Conservation (phyloP, 2,113 vertebrate species). For the Anthoscopus minutus region DNA sequence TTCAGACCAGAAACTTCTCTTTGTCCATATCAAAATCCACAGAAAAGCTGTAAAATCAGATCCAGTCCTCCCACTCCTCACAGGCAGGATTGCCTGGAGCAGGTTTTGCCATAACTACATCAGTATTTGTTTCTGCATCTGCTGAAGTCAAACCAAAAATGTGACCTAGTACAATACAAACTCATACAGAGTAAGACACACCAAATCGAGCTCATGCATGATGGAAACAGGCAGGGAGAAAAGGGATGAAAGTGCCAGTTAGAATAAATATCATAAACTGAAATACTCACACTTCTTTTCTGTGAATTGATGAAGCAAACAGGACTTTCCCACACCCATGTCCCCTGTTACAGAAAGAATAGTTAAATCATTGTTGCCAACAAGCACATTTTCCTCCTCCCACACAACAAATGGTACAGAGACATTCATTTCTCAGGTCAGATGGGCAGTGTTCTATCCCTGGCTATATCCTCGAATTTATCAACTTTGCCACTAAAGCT, state of each 20-base stretch:
- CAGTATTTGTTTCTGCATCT: background rate
- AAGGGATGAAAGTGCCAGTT: background rate
- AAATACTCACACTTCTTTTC: conserved; percentile 96
- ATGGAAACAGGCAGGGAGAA: background rate
- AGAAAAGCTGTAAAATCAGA: background rate
- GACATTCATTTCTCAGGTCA: background rate
- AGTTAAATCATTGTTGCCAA: background rate
- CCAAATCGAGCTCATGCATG: background rate
- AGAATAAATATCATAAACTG: background rate
- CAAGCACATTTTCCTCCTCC: background rate
- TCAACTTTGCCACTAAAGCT: background rate
- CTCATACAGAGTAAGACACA: background rate
- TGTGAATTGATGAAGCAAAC: conserved; percentile 96
- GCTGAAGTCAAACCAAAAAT: background rate
- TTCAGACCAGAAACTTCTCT: background rate
- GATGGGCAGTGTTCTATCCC: background rate
- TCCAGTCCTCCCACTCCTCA: background rate
- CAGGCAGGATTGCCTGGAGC: background rate
- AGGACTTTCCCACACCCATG: conserved; percentile 98
- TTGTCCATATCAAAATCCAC: background rate
- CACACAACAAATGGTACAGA: background rate
- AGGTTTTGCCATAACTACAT: background rate
- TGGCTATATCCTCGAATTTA: background rate
- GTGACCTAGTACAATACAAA: background rate
- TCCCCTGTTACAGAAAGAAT: conserved; percentile 78